phyloP scores from a whole-genome alignment of 2,888 invertebrate genomes.

The Pecten maximus region DNA sequence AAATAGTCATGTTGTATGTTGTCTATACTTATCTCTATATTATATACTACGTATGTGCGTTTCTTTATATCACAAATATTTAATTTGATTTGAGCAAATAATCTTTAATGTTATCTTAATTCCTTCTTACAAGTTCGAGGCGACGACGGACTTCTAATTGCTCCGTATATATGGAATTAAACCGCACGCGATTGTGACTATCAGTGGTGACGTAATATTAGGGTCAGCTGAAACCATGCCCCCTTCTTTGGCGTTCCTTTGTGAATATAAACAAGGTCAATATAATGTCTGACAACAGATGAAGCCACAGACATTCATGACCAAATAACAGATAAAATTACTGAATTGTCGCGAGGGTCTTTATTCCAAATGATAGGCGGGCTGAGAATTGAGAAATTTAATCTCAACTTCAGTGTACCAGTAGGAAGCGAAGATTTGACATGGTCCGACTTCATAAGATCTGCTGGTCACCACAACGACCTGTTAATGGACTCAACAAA shows the following conservation, averaged over 20 bases:
- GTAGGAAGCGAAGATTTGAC: not conserved
- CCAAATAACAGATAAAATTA: constrained; percentile 29
- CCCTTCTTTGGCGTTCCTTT: constrained; percentile 18
- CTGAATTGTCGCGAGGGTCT: constrained; percentile 16
- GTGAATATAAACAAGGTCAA: constrained; percentile 20
- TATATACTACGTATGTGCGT: not conserved
- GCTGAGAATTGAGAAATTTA: constrained; percentile 11
- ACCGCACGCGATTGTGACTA: not conserved
- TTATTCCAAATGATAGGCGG: constrained; percentile 31
- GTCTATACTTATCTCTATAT: not conserved
- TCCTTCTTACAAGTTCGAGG: not conserved
- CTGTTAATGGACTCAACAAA: not conserved
- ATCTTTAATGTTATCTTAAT: constrained; percentile 1
- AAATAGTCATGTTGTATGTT: not conserved
- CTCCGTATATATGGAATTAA: not conserved
- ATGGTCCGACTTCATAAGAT: constrained; percentile 15
- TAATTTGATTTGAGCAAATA: constrained; percentile 30
- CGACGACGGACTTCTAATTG: constrained; percentile 24
- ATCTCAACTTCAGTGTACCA: not conserved
- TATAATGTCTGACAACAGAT: constrained; percentile 22
- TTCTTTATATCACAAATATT: not conserved
- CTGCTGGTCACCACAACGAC: not conserved
- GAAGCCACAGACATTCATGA: constrained; percentile 11
- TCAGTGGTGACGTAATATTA: constrained; percentile 11
- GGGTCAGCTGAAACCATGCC: constrained; percentile 14